These are phyloP conservation scores for Neotoma lepida DNA, from an alignment of 2,113 vertebrate species.

Conservation along the genomic window DNA sequence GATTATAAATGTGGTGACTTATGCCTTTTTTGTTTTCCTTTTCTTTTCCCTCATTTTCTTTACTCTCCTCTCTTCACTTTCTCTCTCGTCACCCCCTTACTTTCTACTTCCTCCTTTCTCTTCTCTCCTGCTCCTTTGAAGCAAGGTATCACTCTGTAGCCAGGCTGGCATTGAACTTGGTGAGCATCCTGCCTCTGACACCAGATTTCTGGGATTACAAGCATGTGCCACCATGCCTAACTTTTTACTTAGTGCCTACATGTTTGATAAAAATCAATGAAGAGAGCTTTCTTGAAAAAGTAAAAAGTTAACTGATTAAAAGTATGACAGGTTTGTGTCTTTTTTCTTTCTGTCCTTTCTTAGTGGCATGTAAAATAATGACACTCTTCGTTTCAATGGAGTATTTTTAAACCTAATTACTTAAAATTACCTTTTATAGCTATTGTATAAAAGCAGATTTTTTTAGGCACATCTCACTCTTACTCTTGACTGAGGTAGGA, in stretches of 20 bases:
- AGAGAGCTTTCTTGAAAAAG: constrained; percentile 54
- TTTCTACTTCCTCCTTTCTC: neutral
- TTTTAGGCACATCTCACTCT: constrained; percentile 50
- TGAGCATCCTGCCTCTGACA: neutral
- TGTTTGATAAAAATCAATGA: constrained; percentile 60
- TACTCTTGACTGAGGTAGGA: constrained; percentile 30
- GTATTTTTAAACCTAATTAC: constrained; percentile 56
- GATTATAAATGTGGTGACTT: constrained; percentile 18
- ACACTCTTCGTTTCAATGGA: constrained; percentile 50
- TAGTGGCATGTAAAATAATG: constrained; percentile 30
- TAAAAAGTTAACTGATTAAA: constrained; percentile 42
- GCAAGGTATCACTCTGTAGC: neutral
- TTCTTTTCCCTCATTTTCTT: neutral
- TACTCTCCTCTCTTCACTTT: neutral
- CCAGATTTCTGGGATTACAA: neutral
- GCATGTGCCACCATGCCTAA: neutral
- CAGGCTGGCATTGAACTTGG: neutral
- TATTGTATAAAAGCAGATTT: constrained; percentile 63
- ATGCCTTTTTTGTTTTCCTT: neutral
- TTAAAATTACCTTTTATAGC: constrained; percentile 66
- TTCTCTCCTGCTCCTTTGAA: neutral
- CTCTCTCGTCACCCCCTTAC: neutral
- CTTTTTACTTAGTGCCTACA: constrained; percentile 3
- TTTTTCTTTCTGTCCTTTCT: neutral
- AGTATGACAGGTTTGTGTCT: constrained; percentile 28